Percentiles rank a stretch among this genome's conserved stretches.
These are phyloP conservation scores for Leucoptera coffeella DNA, from an alignment of 2,888 invertebrate species.

Conservation along the genomic window DNA sequence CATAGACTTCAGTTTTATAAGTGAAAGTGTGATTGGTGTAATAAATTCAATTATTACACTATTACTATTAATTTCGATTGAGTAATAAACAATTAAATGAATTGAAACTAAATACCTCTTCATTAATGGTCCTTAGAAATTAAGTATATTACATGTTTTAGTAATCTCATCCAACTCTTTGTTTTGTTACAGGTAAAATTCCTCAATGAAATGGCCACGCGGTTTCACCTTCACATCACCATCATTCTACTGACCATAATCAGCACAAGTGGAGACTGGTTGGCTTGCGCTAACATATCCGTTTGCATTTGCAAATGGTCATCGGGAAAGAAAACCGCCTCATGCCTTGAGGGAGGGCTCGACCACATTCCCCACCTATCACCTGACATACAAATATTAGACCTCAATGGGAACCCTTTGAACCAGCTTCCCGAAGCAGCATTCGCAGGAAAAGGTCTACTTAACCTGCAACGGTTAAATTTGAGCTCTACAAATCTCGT, in stretches of 20 bases:
- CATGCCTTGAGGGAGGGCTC: conserved; percentile 72
- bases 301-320: conserved; percentile 90
- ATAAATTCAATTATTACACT: too few species aligned
- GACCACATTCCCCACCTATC: conserved; percentile 60
- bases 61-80: too few species aligned
- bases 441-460: conserved; percentile 69
- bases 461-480: conserved; percentile 81
- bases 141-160: too few species aligned
- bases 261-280: conserved; percentile 62
- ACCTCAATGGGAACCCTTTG: conserved; percentile 74
- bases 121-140: too few species aligned
- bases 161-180: too few species aligned
- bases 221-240: conserved; percentile 1
- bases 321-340: conserved; percentile 82
- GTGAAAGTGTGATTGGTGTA: too few species aligned
- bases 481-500: conserved; percentile 67
- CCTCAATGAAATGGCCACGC: background rate
- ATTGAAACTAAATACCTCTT: too few species aligned
- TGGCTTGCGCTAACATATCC: conserved; percentile 65
- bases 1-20: too few species aligned
- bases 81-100: too few species aligned
- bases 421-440: conserved; percentile 65
- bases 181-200: background rate
- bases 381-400: conserved; percentile 60
- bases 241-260: conserved; percentile 20